Base-by-base conservation (phyloP, 2,113 vertebrate species). In the Stercorarius parasiticus region DNA sequence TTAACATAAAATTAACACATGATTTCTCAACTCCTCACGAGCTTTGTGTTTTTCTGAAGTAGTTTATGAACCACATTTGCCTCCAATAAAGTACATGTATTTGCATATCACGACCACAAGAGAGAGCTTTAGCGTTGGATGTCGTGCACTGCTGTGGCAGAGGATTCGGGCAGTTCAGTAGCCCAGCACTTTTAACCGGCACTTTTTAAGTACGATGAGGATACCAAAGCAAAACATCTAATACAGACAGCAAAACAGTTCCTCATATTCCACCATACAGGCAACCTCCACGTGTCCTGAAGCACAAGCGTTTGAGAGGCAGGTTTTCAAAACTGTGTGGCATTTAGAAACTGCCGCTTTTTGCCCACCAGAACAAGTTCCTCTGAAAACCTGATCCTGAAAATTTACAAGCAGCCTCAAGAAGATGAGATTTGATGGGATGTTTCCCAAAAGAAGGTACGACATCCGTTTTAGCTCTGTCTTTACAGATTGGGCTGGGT, bases 91-190 rank as follows among this genome's bases (percentile, higher is more conserved):
- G 77, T 25, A 25, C 29, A 12, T 96, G 97, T 64, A 88, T 82
- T 97, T 97, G 90, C 76, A 30, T 5, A 22, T 23, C 71, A 55
- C 32, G 49, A 95, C 97, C 98, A 96, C 98, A 92, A 93, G 98
- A 97, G 97, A 96, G 98, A 97, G 98, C 97, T 86, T 97, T 88
- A 92, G 97, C 23, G 95, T 15, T 88, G 79, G 84, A 25, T 62
- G 88, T 61, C 13, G 3, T 19, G 38, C 29, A 3, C 32, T 11
- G 58, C 64, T 6, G 5, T 5, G 65, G 65, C 38, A n/a, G 22
- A 32, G 50, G 47, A 13, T 23, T 34, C 42, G 0, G 29, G 22
- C 19, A 34, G 12, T 13, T 78, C 74, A 7, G 49, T 5, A 58
- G 64, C 80, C 9, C 74, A 1, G 43, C 15, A 25, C 22, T 76